These are phyloP conservation scores for Smutsia gigantea DNA, from an alignment of 2,797 vertebrate species.

Conservation along the genomic window DNA sequence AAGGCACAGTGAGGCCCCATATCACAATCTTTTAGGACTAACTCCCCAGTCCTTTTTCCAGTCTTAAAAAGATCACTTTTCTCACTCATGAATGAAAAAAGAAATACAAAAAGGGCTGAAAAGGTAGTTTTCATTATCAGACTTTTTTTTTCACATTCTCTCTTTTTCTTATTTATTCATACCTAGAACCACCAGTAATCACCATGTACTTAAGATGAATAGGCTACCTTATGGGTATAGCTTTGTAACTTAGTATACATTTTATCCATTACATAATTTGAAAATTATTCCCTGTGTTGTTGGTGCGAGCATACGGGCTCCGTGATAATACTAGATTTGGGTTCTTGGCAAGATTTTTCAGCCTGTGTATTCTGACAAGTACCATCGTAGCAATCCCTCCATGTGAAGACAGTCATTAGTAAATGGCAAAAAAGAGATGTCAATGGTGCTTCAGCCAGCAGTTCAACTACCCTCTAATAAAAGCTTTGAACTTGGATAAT, in stretches of 20 bases:
- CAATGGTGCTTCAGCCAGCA: constrained; percentile 64
- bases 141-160: background rate
- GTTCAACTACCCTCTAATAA: constrained; percentile 61
- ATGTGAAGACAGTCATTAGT: constrained; percentile 64
- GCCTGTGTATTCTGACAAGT: constrained; percentile 63
- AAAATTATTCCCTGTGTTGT: constrained; percentile 22
- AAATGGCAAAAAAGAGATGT: constrained; percentile 64
- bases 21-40: background rate
- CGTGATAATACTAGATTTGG: background rate
- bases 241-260: background rate
- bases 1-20: background rate
- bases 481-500: constrained; percentile 54
- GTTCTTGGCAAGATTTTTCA: constrained; percentile 41
- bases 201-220: background rate
- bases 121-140: background rate
- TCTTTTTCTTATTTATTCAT: background rate
- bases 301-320: background rate
- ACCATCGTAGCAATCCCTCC: constrained; percentile 39
- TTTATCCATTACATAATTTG: constrained; percentile 61
- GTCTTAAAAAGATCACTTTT: constrained; percentile 32
- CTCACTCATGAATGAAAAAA: background rate
- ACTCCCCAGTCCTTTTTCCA: constrained; percentile 3
- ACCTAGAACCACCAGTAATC: background rate
- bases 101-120: background rate
- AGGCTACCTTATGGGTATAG: background rate